Conservation (phyloP, 2,797 vertebrate genomes). For the Selene dorsalis region DNA sequence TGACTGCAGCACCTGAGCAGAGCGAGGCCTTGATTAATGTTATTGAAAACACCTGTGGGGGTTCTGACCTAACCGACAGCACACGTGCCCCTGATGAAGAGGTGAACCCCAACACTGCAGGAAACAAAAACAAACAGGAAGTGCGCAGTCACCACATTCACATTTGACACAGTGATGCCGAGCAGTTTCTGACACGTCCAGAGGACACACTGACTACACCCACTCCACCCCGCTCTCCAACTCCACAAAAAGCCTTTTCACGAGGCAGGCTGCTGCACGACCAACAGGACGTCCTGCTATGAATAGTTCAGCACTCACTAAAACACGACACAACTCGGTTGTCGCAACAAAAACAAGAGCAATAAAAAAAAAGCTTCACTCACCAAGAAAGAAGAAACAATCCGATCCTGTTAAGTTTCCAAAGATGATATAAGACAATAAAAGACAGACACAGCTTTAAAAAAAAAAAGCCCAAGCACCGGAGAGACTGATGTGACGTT, state of each 20-base stretch:
- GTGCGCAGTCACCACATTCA: too few relatives aligned
- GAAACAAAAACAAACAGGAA: too few relatives aligned
- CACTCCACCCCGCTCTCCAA: slow-evolving; percentile 11
- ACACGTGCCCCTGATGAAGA: not conserved
- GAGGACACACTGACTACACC: not conserved
- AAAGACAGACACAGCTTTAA: not conserved
- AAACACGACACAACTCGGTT: too few relatives aligned
- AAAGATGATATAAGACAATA: too few relatives aligned
- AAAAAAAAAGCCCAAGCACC: not conserved
- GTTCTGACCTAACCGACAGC: not conserved
- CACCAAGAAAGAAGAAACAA: slow-evolving; percentile 20
- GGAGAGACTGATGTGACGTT: fast-evolving
- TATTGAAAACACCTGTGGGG: not conserved
- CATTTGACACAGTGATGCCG: too few relatives aligned
- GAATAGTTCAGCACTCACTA: not conserved
- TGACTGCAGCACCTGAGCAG: not conserved
- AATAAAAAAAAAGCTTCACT: not conserved
- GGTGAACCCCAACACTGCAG: not conserved
- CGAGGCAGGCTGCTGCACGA: not conserved
- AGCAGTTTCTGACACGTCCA: not conserved
- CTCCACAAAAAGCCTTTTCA: slow-evolving; percentile 43
- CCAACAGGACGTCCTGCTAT: not conserved
- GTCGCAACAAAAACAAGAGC: not conserved
- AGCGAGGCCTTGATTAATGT: not conserved
- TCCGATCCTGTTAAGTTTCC: not conserved